phyloP scores from a whole-genome alignment of 2,113 vertebrate species.

The Scophthalmus maximus region DNA sequence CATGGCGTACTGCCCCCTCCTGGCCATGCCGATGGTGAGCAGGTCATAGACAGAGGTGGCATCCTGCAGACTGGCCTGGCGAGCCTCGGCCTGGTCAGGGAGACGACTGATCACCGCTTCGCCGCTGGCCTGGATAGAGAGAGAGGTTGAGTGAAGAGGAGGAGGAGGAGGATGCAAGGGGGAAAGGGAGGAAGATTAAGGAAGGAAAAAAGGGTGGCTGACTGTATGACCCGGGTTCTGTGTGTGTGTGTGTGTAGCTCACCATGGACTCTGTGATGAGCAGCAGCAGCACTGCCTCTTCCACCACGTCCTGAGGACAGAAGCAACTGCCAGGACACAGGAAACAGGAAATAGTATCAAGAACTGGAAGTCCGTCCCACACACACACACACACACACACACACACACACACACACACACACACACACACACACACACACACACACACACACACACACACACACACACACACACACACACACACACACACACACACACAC shows the following conservation, averaged over 20 bases:
- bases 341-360: conserved; percentile 61
- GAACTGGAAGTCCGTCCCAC: conserved; percentile 60
- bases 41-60: conserved; percentile 94
- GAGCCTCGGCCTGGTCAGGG: conserved; percentile 90
- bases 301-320: conserved; percentile 97
- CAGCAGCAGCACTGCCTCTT: conserved; percentile 96
- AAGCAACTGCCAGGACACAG: conserved; percentile 89
- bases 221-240: neutral
- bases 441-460: conserved; percentile 18
- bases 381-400: conserved; percentile 32
- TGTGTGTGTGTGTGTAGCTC: conserved; percentile 75
- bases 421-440: conserved; percentile 24
- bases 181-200: neutral
- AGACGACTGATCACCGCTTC: conserved; percentile 95
- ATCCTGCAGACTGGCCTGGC: conserved; percentile 89
- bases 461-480: too few species aligned
- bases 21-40: conserved; percentile 95
- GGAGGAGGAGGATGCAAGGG: neutral
- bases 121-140: conserved; percentile 86
- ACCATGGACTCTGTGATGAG: conserved; percentile 99
- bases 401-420: conserved; percentile 35
- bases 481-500: conserved; percentile 33
- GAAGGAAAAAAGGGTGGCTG: neutral
- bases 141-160: conserved; percentile 8
- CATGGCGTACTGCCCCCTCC: conserved; percentile 97